Evolutionary conservation across 1,140 invertebrate species (phyloP).

Genomic region (Harpegnathos saltator): DNA sequence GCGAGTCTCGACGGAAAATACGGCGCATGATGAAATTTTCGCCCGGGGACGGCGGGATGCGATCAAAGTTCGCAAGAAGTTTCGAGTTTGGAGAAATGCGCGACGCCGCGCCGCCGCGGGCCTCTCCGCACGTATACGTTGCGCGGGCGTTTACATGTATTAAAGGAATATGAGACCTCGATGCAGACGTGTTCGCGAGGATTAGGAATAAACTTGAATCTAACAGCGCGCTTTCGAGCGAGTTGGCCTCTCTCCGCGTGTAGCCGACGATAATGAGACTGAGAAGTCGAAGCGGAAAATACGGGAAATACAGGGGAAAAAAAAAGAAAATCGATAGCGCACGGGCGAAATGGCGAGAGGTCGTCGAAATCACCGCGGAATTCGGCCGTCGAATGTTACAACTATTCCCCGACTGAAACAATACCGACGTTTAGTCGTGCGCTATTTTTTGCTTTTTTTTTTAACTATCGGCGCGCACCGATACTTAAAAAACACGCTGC

Average conservation of each 20-base stretch:
- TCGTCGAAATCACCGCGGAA: too few relatives aligned
- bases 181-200: background rate
- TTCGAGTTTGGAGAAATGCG: conserved; percentile 24
- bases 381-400: too few relatives aligned
- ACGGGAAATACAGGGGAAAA: too few relatives aligned
- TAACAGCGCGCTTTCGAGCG: background rate
- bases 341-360: too few relatives aligned
- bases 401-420: too few relatives aligned
- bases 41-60: background rate
- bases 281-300: too few relatives aligned
- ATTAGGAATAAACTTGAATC: conserved; percentile 24
- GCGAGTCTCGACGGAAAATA: background rate
- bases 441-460: too few relatives aligned
- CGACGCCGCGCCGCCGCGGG: background rate
- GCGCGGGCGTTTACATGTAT: conserved; percentile 3
- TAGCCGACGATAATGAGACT: too few relatives aligned
- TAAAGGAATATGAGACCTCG: conserved; percentile 22
- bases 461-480: too few relatives aligned
- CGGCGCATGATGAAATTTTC: conserved; percentile 13
- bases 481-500: too few relatives aligned
- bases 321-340: too few relatives aligned
- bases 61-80: conserved; percentile 17
- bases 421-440: too few relatives aligned
- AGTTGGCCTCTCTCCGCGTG: background rate
- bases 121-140: background rate